phyloP scores from a whole-genome alignment of 2,113 vertebrate genomes.

The Thinocorus orbignyianus region DNA sequence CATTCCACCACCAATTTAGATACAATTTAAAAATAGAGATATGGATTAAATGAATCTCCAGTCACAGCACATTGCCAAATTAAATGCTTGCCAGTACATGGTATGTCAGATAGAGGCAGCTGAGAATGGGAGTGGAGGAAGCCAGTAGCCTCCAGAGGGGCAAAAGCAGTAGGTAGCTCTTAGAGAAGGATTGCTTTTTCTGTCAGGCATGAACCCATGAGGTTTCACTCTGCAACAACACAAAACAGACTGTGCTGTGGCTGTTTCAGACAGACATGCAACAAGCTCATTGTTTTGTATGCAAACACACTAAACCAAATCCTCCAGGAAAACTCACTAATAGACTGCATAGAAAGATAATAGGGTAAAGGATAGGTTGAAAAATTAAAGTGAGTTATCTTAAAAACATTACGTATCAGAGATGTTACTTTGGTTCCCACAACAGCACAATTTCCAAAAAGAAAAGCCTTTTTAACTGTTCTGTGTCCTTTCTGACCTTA shows the following conservation, averaged over 20 bases:
- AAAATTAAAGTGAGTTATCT: slow-evolving; percentile 11
- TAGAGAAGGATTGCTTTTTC: background rate
- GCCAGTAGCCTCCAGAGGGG: background rate
- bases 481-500: slow-evolving; percentile 1
- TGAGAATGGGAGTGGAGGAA: background rate
- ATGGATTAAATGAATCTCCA: background rate
- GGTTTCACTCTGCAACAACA: background rate
- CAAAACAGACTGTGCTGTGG: background rate
- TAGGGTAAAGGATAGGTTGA: background rate
- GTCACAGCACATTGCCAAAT: background rate
- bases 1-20: background rate
- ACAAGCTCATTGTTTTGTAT: background rate
- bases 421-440: background rate
- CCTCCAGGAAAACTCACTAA: slow-evolving; percentile 5
- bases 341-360: background rate
- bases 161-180: background rate
- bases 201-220: background rate
- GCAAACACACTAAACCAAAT: background rate
- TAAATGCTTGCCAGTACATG: background rate
- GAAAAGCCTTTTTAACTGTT: background rate
- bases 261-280: background rate
- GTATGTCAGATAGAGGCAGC: background rate
- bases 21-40: background rate
- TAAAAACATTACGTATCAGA: background rate
- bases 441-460: background rate